phyloP scores from a whole-genome alignment of 2,113 vertebrate species.

The Cacatua alba region DNA sequence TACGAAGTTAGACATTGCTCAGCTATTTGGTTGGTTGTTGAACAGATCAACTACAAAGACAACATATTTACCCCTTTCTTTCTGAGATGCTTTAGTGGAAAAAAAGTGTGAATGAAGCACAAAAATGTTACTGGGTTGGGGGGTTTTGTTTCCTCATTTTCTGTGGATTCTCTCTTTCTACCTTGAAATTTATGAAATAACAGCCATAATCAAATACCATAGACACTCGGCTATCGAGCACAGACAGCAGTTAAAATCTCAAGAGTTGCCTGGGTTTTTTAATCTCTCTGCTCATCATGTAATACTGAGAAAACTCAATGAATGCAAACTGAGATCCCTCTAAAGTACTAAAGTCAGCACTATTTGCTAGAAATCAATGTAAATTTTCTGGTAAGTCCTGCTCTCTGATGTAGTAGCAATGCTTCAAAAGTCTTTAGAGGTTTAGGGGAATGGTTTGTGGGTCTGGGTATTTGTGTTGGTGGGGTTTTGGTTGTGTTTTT shows the following conservation, averaged over 20 bases:
- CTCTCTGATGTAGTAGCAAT: neutral
- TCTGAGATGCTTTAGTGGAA: neutral
- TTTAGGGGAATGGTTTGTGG: neutral
- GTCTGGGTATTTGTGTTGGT: neutral
- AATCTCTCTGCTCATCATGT: neutral
- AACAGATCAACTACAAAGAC: neutral
- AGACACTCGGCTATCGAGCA: neutral
- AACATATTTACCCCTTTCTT: neutral
- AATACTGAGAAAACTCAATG: neutral
- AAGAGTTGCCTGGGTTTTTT: neutral
- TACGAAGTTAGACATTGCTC: neutral
- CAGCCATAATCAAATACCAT: neutral
- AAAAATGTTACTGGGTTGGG: neutral
- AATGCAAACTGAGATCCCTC: neutral
- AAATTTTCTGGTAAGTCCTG: neutral
- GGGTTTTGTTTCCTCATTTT: neutral
- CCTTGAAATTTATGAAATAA: neutral
- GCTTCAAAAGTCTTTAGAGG: neutral
- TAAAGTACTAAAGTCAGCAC: neutral
- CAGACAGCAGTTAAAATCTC: neutral
- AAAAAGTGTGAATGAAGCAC: neutral
- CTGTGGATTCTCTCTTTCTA: neutral
- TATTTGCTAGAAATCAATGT: neutral
- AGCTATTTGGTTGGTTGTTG: neutral
- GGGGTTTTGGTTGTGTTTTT: too few species aligned